A percentile compares a stretch with the other conserved stretches of the same genome.
Conservation (phyloP, 2,113 vertebrate genomes). For the Microcebus ravelobensis region DNA sequence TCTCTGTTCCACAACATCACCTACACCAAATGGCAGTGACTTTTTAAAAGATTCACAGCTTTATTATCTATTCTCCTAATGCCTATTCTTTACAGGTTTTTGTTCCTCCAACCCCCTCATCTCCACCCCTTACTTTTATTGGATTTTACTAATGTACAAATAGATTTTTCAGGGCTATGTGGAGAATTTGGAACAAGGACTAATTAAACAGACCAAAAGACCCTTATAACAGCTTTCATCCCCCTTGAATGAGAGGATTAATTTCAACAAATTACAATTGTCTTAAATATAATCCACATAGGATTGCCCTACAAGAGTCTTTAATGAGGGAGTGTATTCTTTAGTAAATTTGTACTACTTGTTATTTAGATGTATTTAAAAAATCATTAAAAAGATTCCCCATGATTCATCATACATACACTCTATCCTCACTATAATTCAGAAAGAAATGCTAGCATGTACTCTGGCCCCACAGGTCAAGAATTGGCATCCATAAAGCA, state of each 20-base stretch:
- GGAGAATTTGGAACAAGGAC: slow-evolving; percentile 27
- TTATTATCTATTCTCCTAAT: background rate
- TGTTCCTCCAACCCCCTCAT: background rate
- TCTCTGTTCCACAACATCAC: background rate
- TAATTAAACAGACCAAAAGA: slow-evolving; percentile 49
- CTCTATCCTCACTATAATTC: background rate
- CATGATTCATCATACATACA: background rate
- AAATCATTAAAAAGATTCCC: background rate
- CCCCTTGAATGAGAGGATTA: slow-evolving; percentile 30
- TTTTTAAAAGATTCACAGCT: background rate
- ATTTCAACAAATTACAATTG: slow-evolving; percentile 50
- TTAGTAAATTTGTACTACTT: background rate
- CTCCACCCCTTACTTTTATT: background rate
- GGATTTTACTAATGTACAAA: background rate
- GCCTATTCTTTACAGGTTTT: background rate
- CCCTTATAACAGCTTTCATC: background rate
- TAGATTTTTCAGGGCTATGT: background rate
- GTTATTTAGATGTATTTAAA: slow-evolving; percentile 37
- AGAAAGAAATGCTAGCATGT: background rate
- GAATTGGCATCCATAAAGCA: background rate
- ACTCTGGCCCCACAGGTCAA: background rate
- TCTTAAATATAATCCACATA: slow-evolving; percentile 34
- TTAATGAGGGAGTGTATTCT: background rate
- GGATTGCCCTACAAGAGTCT: background rate
- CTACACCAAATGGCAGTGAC: background rate